Percentiles rank a stretch among this genome's conserved stretches.
Conservation (phyloP, 2,888 invertebrate species). For the Frankliniella fusca region DNA sequence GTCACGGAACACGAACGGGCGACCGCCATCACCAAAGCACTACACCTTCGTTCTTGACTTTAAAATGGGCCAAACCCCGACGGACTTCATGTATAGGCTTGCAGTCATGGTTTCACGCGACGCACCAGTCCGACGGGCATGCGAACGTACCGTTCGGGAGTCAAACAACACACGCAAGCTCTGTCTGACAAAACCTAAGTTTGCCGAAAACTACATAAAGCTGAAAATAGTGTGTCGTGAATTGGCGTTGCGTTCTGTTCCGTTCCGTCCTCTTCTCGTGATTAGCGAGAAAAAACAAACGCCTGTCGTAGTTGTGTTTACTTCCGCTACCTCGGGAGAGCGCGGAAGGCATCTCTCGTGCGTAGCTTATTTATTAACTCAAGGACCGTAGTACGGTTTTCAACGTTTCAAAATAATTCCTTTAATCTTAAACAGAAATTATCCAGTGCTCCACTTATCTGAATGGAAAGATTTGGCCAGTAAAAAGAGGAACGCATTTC, state of each 20-base stretch:
- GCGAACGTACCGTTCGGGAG: neutral
- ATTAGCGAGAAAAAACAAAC: conserved; percentile 26
- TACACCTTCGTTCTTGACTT: conserved; percentile 26
- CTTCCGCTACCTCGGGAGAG: neutral
- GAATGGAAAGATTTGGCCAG: too few relatives aligned
- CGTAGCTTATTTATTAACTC: neutral
- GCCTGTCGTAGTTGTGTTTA: conserved; percentile 26
- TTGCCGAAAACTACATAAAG: conserved; percentile 9
- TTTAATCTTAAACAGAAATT: too few relatives aligned
- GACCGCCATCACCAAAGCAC: conserved; percentile 22
- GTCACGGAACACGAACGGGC: neutral
- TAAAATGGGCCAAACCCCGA: conserved; percentile 24
- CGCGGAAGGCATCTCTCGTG: neutral
- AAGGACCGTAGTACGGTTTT: too few relatives aligned
- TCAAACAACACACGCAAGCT: neutral
- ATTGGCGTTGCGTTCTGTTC: conserved; percentile 23
- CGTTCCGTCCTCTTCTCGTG: conserved; percentile 21
- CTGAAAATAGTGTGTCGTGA: conserved; percentile 20
- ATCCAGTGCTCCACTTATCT: too few relatives aligned
- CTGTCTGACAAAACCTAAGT: conserved; percentile 1
- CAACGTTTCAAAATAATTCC: too few relatives aligned
- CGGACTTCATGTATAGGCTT: neutral
- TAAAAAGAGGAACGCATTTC: too few relatives aligned
- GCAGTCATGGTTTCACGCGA: conserved; percentile 1
- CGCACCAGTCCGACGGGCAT: neutral